These are phyloP conservation scores for Diachasmimorpha longicaudata DNA, from an alignment of 1,140 invertebrate genomes.

Conservation along the genomic window DNA sequence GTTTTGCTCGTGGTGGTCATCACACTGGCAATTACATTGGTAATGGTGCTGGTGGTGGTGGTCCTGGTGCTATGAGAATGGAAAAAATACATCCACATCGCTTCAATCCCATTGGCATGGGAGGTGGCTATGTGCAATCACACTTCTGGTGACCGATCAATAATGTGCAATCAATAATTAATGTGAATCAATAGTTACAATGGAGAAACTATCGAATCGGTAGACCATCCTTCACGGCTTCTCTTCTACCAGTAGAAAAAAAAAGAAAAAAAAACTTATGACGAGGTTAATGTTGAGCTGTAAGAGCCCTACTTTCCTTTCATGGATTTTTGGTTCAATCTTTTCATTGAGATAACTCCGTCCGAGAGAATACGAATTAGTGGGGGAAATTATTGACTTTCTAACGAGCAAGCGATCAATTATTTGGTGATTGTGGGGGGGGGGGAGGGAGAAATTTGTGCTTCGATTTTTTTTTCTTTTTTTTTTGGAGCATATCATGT, in stretches of 20 bases:
- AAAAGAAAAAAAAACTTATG: not conserved
- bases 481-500: not conserved
- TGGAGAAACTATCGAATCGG: not conserved
- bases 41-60: constrained; percentile 45
- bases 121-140: constrained; percentile 57
- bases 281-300: not conserved
- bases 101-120: constrained; percentile 61
- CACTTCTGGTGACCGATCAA: constrained; percentile 58
- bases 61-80: constrained; percentile 61
- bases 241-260: not conserved
- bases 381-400: not conserved
- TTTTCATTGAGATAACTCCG: not conserved
- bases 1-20: constrained; percentile 39
- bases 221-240: not conserved
- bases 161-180: not conserved
- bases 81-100: constrained; percentile 62
- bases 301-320: no score
- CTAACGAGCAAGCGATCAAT: not conserved
- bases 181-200: not conserved
- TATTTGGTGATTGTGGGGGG: not conserved
- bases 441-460: not conserved
- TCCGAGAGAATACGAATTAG: not conserved
- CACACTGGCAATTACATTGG: constrained; percentile 48
- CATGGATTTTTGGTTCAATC: not conserved
- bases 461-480: not conserved